Percentiles rank a stretch among this genome's conserved stretches.
Evolutionary conservation across 2,888 invertebrate genomes (phyloP).

Genomic region (Octonoba sinensis): DNA sequence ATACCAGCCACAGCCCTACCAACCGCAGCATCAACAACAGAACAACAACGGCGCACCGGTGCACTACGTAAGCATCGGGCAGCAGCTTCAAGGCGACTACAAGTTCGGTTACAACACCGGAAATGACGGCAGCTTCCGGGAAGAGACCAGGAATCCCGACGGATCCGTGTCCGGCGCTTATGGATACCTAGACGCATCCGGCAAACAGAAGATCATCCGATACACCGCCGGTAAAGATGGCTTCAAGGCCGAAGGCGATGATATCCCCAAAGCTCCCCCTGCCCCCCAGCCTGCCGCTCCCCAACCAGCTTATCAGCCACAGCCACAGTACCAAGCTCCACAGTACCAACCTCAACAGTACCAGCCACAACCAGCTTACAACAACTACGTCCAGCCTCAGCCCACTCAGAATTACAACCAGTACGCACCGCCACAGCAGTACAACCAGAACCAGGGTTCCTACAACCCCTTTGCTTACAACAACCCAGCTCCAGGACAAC

Average conservation of each 20-base stretch:
- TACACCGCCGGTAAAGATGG: slow-evolving; percentile 67
- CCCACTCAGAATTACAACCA: slow-evolving; percentile 33
- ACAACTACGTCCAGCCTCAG: slow-evolving; percentile 57
- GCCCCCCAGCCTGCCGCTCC: slow-evolving; percentile 44
- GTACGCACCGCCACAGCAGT: slow-evolving; percentile 45
- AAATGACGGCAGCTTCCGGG: slow-evolving; percentile 58
- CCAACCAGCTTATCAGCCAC: slow-evolving; percentile 33
- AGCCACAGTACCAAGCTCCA: slow-evolving; percentile 38
- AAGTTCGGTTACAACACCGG: slow-evolving; percentile 65
- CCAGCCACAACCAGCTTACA: slow-evolving; percentile 43
- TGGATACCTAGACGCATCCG: slow-evolving; percentile 61
- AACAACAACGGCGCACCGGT: slow-evolving; percentile 32
- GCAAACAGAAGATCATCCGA: slow-evolving; percentile 61
- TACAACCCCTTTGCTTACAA: slow-evolving; percentile 56
- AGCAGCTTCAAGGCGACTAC: slow-evolving; percentile 63
- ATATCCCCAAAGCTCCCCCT: slow-evolving; percentile 52
- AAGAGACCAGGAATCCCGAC: slow-evolving; percentile 64
- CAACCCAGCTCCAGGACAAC: slow-evolving; percentile 37
- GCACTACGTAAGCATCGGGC: slow-evolving; percentile 59
- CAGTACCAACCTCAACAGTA: slow-evolving; percentile 29
- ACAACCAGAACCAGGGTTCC: slow-evolving; percentile 23
- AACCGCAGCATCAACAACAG: slow-evolving; percentile 14
- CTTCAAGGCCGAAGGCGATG: slow-evolving; percentile 65
- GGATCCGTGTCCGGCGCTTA: slow-evolving; percentile 64
- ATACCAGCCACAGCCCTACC: slow-evolving; percentile 14